Conservation (phyloP, 2,888 invertebrate species). For the Drosophila pseudotakahashii region DNA sequence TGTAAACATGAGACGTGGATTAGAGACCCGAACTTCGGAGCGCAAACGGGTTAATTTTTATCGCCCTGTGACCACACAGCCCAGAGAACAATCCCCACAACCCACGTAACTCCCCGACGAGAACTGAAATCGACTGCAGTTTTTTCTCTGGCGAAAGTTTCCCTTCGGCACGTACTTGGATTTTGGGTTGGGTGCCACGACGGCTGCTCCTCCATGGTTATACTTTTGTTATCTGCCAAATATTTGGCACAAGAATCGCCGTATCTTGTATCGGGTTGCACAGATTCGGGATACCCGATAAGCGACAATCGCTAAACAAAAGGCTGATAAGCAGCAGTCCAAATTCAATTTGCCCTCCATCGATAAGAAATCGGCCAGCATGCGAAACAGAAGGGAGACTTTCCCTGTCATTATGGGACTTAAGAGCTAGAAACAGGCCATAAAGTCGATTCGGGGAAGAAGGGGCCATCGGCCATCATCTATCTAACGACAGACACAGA, state of each 20-base stretch:
- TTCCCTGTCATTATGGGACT: conserved; percentile 48
- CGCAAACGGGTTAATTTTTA: conserved; percentile 43
- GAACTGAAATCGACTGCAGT: conserved; percentile 28
- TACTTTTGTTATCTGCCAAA: conserved; percentile 29
- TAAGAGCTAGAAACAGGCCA: conserved; percentile 44
- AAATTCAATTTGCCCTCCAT: conserved; percentile 58
- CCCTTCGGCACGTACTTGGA: conserved; percentile 30
- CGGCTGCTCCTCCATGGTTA: neutral
- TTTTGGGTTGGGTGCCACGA: conserved; percentile 14
- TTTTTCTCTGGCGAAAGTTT: conserved; percentile 22
- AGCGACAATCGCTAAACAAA: conserved; percentile 35
- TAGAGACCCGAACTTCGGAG: conserved; percentile 17
- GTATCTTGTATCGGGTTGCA: conserved; percentile 31
- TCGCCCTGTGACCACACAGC: conserved; percentile 19
- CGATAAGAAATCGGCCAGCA: conserved; percentile 17
- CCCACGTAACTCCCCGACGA: conserved; percentile 42
- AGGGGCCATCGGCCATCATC: neutral
- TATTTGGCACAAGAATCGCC: conserved; percentile 36
- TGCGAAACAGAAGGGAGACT: neutral
- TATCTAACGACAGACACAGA: conserved; percentile 1
- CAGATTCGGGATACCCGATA: conserved; percentile 24
- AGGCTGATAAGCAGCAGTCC: conserved; percentile 42
- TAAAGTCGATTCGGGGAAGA: conserved; percentile 25
- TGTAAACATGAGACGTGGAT: conserved; percentile 52
- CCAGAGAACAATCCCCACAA: conserved; percentile 22